Conservation (phyloP, 2,888 invertebrate genomes). For the Plebejus melissa region DNA sequence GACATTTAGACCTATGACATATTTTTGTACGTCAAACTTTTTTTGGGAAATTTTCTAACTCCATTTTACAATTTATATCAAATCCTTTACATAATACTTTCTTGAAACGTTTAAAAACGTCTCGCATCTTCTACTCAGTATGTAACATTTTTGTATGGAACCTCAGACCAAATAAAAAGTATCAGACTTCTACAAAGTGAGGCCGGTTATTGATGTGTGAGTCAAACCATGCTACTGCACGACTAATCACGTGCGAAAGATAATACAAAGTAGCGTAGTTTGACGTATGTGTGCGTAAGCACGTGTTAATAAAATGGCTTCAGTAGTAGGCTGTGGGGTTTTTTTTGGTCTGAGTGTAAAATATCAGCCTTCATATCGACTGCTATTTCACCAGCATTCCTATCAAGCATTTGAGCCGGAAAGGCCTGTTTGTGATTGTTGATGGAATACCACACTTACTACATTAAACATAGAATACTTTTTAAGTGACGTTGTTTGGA, state of each 20-base stretch:
- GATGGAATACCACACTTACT: slow-evolving; percentile 26
- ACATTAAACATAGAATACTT: slow-evolving; percentile 16
- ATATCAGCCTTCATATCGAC: slow-evolving; percentile 26
- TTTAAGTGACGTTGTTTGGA: slow-evolving; percentile 18
- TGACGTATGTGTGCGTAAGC: no score
- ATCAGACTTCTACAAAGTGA: no score
- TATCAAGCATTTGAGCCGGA: slow-evolving; percentile 36
- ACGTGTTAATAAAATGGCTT: no score
- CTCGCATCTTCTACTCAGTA: not conserved
- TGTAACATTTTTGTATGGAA: not conserved
- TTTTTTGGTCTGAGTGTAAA: not conserved
- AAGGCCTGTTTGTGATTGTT: slow-evolving; percentile 27
- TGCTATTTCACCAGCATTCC: slow-evolving; percentile 35
- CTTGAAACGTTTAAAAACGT: not conserved
- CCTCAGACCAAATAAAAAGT: not conserved
- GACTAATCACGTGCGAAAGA: no score
- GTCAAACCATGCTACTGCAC: no score
- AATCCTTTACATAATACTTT: not conserved
- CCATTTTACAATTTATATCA: slow-evolving; percentile 21
- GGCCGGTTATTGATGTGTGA: no score
- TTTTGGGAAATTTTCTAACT: not conserved
- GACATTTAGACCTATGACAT: not conserved
- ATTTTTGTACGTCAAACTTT: slow-evolving; percentile 10
- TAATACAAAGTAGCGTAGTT: no score
- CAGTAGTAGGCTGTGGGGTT: not conserved